These are phyloP conservation scores for Elysia crispata DNA, from an alignment of 2,888 invertebrate species.

Conservation along the genomic window DNA sequence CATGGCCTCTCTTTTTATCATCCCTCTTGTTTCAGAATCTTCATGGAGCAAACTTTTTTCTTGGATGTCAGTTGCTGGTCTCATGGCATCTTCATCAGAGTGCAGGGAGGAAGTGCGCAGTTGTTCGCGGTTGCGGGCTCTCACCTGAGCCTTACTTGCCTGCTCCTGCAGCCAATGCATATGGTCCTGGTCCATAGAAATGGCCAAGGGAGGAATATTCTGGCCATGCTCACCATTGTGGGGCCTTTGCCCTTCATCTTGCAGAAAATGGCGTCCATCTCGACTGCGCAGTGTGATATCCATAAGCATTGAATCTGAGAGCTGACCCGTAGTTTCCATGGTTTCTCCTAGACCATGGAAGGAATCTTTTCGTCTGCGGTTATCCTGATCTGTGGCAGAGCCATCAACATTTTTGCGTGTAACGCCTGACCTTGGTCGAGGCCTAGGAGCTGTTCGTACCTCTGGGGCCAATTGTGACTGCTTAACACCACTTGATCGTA, in stretches of 20 bases:
- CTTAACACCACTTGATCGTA: neutral
- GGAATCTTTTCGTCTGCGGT: constrained; percentile 24
- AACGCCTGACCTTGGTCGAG: neutral
- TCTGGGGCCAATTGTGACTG: neutral
- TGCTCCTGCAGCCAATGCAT: constrained; percentile 74
- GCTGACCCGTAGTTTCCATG: constrained; percentile 31
- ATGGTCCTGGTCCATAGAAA: constrained; percentile 75
- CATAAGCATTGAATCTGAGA: constrained; percentile 59
- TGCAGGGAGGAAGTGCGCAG: constrained; percentile 33
- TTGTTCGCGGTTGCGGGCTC: constrained; percentile 46
- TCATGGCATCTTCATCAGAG: constrained; percentile 26
- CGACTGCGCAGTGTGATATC: constrained; percentile 73
- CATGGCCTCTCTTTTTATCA: constrained; percentile 21
- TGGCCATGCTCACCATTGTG: constrained; percentile 39
- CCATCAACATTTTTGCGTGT: constrained; percentile 11
- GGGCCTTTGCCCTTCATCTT: constrained; percentile 49
- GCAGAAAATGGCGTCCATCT: constrained; percentile 59
- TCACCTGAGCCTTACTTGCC: constrained; percentile 64
- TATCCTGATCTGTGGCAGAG: constrained; percentile 10
- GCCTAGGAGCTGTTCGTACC: neutral
- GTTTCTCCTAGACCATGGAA: constrained; percentile 40
- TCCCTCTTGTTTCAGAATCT: neutral
- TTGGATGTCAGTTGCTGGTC: neutral
- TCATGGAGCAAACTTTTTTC: neutral
- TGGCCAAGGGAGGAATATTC: constrained; percentile 72